Evolutionary conservation across 1,140 invertebrate genomes (phyloP).

Genomic region (Lepidostoma basale): DNA sequence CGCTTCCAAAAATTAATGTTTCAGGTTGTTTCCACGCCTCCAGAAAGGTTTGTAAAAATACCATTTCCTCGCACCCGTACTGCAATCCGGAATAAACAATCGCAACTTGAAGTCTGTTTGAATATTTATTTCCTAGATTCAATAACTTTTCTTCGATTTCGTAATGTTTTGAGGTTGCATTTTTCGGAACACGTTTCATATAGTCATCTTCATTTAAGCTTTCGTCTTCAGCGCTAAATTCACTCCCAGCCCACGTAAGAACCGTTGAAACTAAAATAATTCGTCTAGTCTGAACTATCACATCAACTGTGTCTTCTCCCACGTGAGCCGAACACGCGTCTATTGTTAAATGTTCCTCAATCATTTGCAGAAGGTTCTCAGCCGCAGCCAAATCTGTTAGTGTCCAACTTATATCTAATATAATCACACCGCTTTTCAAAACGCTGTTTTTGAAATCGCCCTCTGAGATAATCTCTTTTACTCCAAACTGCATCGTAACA

Average conservation of each 20-base stretch:
- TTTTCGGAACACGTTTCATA: not conserved
- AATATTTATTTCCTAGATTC: not conserved
- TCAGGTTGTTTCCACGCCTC: conserved; percentile 12
- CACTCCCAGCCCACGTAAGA: not conserved
- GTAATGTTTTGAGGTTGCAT: not conserved
- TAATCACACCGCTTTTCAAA: not conserved
- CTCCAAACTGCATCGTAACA: not conserved
- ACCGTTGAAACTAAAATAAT: conserved; percentile 10
- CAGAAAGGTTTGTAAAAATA: conserved; percentile 8
- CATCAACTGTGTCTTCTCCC: not conserved
- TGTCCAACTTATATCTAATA: conserved; percentile 1
- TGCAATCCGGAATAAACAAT: not conserved
- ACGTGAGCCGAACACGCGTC: not conserved
- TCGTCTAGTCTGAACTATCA: not conserved
- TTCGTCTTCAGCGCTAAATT: not conserved
- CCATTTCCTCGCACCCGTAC: conserved; percentile 1
- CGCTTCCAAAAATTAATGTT: conserved; percentile 1
- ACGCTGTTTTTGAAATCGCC: not conserved
- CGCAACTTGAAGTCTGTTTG: not conserved
- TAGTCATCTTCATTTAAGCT: conserved; percentile 5
- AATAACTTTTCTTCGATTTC: conserved; percentile 6
- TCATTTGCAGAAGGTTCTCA: not conserved
- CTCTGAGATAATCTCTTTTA: not conserved
- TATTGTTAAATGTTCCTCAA: not conserved
- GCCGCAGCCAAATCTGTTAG: not conserved